phyloP scores from a whole-genome alignment of 2,888 invertebrate species.

The Spatulosminthurus flaviceps region DNA sequence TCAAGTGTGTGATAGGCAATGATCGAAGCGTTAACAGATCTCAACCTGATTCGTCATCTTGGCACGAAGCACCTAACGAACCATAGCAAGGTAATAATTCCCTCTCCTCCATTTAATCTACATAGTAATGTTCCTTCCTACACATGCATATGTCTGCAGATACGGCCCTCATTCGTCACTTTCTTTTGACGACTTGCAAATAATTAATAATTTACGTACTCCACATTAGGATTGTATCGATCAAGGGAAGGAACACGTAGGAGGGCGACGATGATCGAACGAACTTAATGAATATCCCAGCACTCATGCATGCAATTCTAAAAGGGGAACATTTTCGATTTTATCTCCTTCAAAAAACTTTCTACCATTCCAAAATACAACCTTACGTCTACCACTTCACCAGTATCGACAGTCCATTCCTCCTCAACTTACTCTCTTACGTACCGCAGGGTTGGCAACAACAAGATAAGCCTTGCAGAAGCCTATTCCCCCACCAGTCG shows the following conservation, averaged over 20 bases:
- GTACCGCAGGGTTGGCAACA: not conserved
- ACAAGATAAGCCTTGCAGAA: not conserved
- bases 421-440: too few relatives aligned
- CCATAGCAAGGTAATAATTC: slow-evolving; percentile 6
- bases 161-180: slow-evolving; percentile 16
- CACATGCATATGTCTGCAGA: slow-evolving; percentile 19
- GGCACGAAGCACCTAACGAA: slow-evolving; percentile 34
- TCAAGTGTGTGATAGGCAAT: slow-evolving; percentile 28
- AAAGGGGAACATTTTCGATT: slow-evolving; percentile 6
- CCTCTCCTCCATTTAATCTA: slow-evolving; percentile 2
- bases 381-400: not conserved
- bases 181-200: slow-evolving; percentile 21
- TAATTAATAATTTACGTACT: slow-evolving; percentile 38
- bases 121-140: slow-evolving; percentile 6
- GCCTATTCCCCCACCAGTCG: not conserved
- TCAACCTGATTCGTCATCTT: slow-evolving; percentile 33
- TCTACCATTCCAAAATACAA: not conserved
- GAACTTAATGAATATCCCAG: not conserved
- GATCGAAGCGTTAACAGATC: slow-evolving; percentile 36
- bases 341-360: not conserved
- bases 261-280: not conserved
- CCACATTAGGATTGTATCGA: not conserved
- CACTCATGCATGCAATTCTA: not conserved
- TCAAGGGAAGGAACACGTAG: not conserved
- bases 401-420: not conserved